phyloP scores from a whole-genome alignment of 2,888 invertebrate genomes.

The Caenorhabditis drosophilae region DNA sequence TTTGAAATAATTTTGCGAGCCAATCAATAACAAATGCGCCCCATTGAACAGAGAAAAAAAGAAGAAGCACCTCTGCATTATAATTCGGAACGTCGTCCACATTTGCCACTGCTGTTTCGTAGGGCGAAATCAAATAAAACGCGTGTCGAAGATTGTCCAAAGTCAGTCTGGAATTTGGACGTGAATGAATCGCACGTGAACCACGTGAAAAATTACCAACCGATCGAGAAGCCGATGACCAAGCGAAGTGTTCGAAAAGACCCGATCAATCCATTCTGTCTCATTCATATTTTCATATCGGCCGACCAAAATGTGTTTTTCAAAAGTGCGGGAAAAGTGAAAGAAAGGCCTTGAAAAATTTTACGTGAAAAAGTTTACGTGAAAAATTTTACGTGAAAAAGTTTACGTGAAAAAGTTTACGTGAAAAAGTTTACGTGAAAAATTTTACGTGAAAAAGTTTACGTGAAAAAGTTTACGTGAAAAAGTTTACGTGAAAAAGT shows the following conservation, averaged over 20 bases:
- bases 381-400: not conserved
- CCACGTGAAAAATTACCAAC: too few species aligned
- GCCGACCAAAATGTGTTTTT: not conserved
- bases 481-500: too few species aligned
- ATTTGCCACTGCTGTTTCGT: conserved; percentile 57
- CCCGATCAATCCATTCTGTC: conserved; percentile 43
- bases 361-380: not conserved
- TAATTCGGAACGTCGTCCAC: conserved; percentile 67
- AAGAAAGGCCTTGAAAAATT: not conserved
- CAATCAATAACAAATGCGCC: too few species aligned
- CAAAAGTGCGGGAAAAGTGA: not conserved
- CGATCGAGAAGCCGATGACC: conserved; percentile 58
- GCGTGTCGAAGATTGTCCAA: conserved; percentile 63
- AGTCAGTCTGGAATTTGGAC: conserved; percentile 37
- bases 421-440: not conserved
- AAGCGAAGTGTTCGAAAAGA: conserved; percentile 67
- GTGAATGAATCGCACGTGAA: too few species aligned
- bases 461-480: too few species aligned
- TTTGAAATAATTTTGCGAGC: too few species aligned
- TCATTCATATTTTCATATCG: conserved; percentile 27
- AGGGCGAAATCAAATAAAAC: conserved; percentile 66
- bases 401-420: not conserved
- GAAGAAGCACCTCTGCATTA: conserved; percentile 62
- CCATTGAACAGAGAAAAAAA: too few species aligned
- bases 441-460: not conserved